A percentile compares a stretch with the other conserved stretches of the same genome.
Conservation (phyloP, 1,140 invertebrate genomes). For the Drosophila nebulosa region DNA sequence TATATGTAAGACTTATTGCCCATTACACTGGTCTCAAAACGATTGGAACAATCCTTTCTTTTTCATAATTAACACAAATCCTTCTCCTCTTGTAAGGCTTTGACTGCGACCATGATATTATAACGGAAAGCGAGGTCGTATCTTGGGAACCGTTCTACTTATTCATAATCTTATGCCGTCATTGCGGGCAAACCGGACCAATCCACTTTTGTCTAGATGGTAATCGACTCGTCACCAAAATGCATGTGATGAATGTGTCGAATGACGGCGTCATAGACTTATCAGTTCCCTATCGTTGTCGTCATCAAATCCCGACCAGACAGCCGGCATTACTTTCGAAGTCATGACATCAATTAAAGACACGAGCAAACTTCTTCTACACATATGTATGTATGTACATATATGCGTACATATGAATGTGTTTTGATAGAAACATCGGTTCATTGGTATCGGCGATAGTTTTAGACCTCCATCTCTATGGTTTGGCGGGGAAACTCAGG, state of each 20-base stretch:
- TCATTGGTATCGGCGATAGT: not conserved
- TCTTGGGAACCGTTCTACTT: not conserved
- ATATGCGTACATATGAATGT: not conserved
- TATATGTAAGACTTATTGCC: too few species aligned
- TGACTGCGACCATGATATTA: not conserved
- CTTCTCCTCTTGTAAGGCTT: not conserved
- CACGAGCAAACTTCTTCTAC: not conserved
- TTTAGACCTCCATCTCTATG: not conserved
- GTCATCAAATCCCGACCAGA: not conserved
- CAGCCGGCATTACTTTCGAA: slow-evolving; percentile 11
- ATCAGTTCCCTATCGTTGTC: not conserved
- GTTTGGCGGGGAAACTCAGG: not conserved
- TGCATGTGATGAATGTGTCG: not conserved
- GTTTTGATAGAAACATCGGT: not conserved
- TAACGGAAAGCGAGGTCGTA: not conserved
- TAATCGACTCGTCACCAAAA: not conserved
- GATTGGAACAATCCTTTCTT: too few species aligned
- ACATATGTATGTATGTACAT: not conserved
- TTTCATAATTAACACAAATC: too few species aligned
- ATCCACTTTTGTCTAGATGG: slow-evolving; percentile 5
- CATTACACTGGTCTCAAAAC: too few species aligned
- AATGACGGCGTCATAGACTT: not conserved
- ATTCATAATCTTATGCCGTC: not conserved
- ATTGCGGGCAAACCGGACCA: not conserved
- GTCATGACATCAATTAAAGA: slow-evolving; percentile 3